These are phyloP conservation scores for Siphlonurus alternatus DNA, from an alignment of 2,888 invertebrate species.

Conservation along the genomic window DNA sequence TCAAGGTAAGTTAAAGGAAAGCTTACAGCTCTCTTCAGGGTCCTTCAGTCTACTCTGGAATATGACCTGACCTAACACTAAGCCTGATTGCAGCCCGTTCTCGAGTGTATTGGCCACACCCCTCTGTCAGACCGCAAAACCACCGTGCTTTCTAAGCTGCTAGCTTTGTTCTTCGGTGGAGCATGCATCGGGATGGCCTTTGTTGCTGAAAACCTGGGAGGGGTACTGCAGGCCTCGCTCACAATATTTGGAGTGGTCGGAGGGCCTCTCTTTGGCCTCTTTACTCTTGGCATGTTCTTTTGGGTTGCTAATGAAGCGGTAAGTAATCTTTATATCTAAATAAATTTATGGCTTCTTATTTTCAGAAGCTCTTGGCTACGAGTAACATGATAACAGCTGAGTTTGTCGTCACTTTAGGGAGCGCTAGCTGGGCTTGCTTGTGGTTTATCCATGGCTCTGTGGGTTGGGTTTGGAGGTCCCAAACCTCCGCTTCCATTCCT, in stretches of 20 bases:
- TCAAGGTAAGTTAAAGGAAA: constrained; percentile 28
- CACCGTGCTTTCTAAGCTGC: constrained; percentile 30
- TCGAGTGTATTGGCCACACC: background rate
- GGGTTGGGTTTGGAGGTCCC: constrained; percentile 73
- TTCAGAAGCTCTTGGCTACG: too few species aligned
- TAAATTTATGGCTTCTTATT: background rate
- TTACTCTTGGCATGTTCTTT: constrained; percentile 71
- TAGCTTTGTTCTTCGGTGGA: constrained; percentile 55
- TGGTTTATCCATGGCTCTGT: constrained; percentile 51
- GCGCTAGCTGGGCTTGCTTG: constrained; percentile 43
- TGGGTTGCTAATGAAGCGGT: constrained; percentile 53
- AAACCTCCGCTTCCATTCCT: constrained; percentile 41
- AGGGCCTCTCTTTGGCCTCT: constrained; percentile 71
- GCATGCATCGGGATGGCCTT: constrained; percentile 68
- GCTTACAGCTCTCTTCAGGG: too few species aligned
- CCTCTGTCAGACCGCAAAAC: background rate
- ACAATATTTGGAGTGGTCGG: constrained; percentile 79
- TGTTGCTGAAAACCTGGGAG: constrained; percentile 63
- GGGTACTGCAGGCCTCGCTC: constrained; percentile 70
- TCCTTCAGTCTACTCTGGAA: too few species aligned
- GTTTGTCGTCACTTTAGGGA: constrained; percentile 33
- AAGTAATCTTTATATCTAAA: constrained; percentile 17
- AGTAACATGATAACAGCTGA: background rate
- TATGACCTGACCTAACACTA: too few species aligned
- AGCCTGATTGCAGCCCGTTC: background rate